phyloP scores from a whole-genome alignment of 2,888 invertebrate genomes.

The Rhagium mordax region DNA sequence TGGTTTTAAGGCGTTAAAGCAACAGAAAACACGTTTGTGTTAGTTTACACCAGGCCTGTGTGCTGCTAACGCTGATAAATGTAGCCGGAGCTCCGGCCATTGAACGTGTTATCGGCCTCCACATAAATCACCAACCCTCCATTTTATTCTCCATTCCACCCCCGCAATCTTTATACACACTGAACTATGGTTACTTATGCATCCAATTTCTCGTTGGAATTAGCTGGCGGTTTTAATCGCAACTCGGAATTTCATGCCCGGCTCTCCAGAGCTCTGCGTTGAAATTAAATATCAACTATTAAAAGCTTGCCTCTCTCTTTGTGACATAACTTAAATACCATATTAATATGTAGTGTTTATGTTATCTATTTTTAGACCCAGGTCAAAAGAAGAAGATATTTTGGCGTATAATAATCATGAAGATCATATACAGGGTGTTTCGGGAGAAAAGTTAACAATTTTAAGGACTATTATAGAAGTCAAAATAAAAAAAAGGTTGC shows the following conservation, averaged over 20 bases:
- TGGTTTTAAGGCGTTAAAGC: conserved; percentile 34
- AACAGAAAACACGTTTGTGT: conserved; percentile 37
- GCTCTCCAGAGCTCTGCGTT: not conserved
- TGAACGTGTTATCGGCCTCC: conserved; percentile 56
- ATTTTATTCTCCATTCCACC: conserved; percentile 51
- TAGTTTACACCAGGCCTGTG: conserved; percentile 36
- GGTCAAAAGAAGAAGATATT: no score
- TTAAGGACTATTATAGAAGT: no score
- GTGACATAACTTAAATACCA: no score
- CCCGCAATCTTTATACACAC: conserved; percentile 47
- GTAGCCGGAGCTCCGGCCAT: conserved; percentile 54
- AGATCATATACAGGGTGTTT: no score
- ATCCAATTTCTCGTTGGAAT: conserved; percentile 27
- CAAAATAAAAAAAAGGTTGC: no score
- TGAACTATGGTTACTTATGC: conserved; percentile 44
- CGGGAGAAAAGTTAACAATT: no score
- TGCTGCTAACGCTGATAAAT: conserved; percentile 57
- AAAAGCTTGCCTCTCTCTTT: no score
- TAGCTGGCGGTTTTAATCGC: not conserved
- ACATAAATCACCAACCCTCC: conserved; percentile 56
- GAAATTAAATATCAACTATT: not conserved
- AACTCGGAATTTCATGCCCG: not conserved
- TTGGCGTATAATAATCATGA: no score
- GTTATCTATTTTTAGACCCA: no score
- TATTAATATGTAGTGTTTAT: no score